Base-by-base conservation (phyloP, 2,797 vertebrate genomes). In the Lutjanus campechanus region DNA sequence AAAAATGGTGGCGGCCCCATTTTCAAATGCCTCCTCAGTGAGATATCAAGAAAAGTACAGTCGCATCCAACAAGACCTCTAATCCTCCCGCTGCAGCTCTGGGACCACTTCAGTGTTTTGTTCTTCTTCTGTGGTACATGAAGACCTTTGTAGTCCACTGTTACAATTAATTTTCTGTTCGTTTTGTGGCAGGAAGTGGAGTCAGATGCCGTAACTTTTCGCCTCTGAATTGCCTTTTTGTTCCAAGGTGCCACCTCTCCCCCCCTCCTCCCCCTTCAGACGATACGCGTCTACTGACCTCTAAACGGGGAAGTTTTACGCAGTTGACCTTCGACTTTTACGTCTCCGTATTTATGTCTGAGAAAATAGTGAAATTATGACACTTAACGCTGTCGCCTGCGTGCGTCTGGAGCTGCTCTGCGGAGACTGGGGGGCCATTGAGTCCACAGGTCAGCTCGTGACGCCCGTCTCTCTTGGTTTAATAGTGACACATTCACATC, bases 321-420 rank as follows among this genome's bases (percentile, higher is more conserved):
- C 91, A 61, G 88, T 59, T 92, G 91, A 95, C 95, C 95, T 95
- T 85, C 90, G 90, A 91, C 95, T 87, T 85, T 77, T 36, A 63
- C 61, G 89, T 93, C 92, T 93, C 92, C 82, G 67, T 91, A 92
- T 94, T 92, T 93, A 94, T 78, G 89, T 88, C 88, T 93, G 87
- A 91, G 89, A 94, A 95, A 95, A 94, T 74, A 91, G 90, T 84
- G 86, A 90, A 93, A 93, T 95, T 94, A 93, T 93, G 92, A 92
- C 91, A 87, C 92, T 94, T 93, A 93, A 89, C 87, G 19, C 90
- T 89, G 93, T 92, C 88, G 92, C 90, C 95, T 90, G 7, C 72
- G 17, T 85, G 84, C 55, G 92, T 93, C 95, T 95, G 93, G 93
- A 86, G 86, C 87, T 69, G 84, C 59, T 88, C 69, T 77, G 77